Conservation (phyloP, 2,888 invertebrate genomes). For the Erpobdella octoculata region DNA sequence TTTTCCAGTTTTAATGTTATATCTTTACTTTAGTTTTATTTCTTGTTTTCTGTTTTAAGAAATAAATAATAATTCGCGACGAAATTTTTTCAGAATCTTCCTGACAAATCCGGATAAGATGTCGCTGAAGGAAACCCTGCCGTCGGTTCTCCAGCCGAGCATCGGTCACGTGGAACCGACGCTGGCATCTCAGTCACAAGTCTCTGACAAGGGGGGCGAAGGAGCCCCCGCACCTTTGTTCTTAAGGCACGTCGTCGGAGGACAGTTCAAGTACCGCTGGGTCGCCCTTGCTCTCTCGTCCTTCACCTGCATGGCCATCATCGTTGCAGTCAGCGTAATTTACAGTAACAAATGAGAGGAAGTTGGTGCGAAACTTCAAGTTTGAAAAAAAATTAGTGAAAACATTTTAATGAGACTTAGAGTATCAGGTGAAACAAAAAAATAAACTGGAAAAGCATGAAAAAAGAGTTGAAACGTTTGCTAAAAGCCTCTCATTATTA, state of each 20-base stretch:
- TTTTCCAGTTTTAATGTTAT: too few species aligned
- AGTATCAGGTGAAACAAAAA: too few species aligned
- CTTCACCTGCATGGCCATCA: conserved; percentile 37
- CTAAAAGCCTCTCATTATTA: too few species aligned
- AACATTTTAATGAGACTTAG: too few species aligned
- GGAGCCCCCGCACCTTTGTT: conserved; percentile 35
- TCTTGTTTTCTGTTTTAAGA: too few species aligned
- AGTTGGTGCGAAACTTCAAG: neutral
- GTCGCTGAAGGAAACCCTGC: neutral
- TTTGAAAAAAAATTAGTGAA: too few species aligned
- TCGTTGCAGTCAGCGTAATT: conserved; percentile 38
- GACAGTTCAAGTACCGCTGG: conserved; percentile 38
- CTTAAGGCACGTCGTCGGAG: conserved; percentile 36
- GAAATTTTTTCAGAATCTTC: neutral
- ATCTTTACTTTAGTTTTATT: too few species aligned
- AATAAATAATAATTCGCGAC: too few species aligned
- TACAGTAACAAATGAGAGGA: conserved; percentile 36
- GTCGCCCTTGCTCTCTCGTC: conserved; percentile 35
- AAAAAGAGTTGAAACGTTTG: too few species aligned
- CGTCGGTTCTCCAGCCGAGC: neutral
- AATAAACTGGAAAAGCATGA: too few species aligned
- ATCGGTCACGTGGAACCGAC: neutral
- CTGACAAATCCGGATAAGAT: neutral
- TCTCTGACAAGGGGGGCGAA: conserved; percentile 15
- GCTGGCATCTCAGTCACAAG: neutral